Evolutionary conservation across 2,113 vertebrate species (phyloP).

Genomic region (Muntiacus muntjak): DNA sequence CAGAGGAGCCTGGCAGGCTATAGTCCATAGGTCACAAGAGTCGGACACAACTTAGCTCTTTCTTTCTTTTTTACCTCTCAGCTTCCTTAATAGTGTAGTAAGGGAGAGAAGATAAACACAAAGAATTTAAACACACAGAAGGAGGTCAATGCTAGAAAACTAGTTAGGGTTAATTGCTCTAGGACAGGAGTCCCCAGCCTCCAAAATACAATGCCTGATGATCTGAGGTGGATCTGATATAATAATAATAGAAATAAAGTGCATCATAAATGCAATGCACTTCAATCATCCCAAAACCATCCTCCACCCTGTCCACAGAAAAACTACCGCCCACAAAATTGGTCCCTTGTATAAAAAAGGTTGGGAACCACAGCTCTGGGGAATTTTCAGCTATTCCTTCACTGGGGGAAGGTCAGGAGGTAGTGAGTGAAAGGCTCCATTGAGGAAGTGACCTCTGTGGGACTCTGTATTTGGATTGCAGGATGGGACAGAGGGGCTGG

Average conservation of each 20-base stretch:
- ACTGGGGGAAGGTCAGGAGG: background rate
- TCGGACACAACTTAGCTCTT: background rate
- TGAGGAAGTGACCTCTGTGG: background rate
- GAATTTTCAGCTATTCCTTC: background rate
- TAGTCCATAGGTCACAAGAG: rapidly evolving
- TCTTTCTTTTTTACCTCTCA: background rate
- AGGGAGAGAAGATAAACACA: too few species aligned
- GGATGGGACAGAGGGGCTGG: background rate
- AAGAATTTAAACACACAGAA: background rate
- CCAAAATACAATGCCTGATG: background rate
- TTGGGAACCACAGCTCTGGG: background rate
- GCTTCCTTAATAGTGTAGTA: background rate
- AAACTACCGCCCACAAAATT: background rate
- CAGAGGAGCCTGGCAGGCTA: background rate
- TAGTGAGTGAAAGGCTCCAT: background rate
- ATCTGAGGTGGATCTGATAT: background rate
- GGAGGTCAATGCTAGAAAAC: background rate
- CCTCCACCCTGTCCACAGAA: background rate
- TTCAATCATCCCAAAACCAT: background rate
- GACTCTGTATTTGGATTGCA: background rate
- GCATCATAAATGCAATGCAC: rapidly evolving
- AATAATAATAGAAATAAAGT: background rate
- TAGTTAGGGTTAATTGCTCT: background rate
- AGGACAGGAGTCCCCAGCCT: background rate
- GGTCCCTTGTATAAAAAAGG: background rate